phyloP scores from a whole-genome alignment of 1,140 invertebrate species.

The Euura saliciscinereae region DNA sequence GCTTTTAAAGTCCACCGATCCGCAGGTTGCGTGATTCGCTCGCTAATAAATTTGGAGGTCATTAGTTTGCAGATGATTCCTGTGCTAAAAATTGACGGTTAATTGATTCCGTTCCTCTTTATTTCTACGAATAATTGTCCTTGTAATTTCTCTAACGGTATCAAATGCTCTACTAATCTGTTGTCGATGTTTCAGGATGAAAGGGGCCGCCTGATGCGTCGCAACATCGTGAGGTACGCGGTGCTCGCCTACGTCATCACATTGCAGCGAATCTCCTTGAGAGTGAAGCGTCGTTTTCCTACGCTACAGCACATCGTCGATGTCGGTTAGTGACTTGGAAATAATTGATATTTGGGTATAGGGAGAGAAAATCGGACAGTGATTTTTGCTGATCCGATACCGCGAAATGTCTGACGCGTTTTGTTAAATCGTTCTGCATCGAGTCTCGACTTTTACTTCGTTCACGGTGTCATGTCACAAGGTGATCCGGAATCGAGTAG shows the following conservation, averaged over 20 bases:
- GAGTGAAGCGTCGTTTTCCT: slow-evolving; percentile 88
- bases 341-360: slow-evolving; percentile 8
- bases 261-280: slow-evolving; percentile 82
- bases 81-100: too few relatives aligned
- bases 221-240: slow-evolving; percentile 90
- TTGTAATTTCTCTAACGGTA: too few relatives aligned
- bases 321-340: slow-evolving; percentile 71
- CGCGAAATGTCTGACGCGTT: too few relatives aligned
- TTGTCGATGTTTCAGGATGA: slow-evolving; percentile 72
- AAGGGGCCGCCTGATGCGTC: slow-evolving; percentile 81
- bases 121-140: too few relatives aligned
- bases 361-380: too few relatives aligned
- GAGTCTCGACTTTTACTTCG: background rate
- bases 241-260: slow-evolving; percentile 88
- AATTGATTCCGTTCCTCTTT: too few relatives aligned
- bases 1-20: too few relatives aligned
- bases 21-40: too few relatives aligned
- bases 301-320: slow-evolving; percentile 90
- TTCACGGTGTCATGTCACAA: background rate
- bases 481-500: background rate
- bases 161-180: too few relatives aligned
- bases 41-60: too few relatives aligned
- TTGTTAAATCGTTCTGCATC: background rate
- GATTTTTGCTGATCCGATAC: too few relatives aligned
- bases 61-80: too few relatives aligned